A percentile compares a stretch with the other conserved stretches of the same genome.
Conservation (phyloP, 2,888 invertebrate species). For the Drosophila rubida region DNA sequence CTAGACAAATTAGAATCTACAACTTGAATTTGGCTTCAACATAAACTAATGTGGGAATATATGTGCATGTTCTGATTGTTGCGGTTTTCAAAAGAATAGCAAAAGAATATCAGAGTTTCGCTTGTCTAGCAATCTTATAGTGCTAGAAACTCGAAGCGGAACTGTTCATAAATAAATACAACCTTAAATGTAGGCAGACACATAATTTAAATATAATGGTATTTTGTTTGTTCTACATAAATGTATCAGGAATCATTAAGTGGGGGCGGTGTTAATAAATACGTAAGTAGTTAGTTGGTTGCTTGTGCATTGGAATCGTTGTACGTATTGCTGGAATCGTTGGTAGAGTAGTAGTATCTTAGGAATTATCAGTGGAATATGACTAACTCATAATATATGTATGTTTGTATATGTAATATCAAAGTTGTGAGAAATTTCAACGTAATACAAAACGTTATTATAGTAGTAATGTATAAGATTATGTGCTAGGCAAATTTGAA, state of each 20-base stretch:
- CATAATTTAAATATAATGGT: conserved; percentile 4
- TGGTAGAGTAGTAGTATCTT: conserved; percentile 56
- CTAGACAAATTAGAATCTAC: conserved; percentile 56
- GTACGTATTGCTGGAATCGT: conserved; percentile 72
- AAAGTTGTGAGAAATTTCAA: conserved; percentile 40
- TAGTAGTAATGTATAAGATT: conserved; percentile 8
- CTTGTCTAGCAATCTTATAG: not conserved
- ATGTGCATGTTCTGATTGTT: conserved; percentile 18
- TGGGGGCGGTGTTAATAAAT: conserved; percentile 10
- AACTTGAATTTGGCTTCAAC: conserved; percentile 68
- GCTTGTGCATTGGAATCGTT: conserved; percentile 58
- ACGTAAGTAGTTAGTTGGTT: conserved; percentile 24
- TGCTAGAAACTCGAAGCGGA: conserved; percentile 1
- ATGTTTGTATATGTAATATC: conserved; percentile 44
- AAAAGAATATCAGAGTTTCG: conserved; percentile 14
- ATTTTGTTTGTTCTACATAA: conserved; percentile 16
- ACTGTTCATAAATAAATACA: conserved; percentile 45
- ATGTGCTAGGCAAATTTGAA: conserved; percentile 34
- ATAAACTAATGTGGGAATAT: conserved; percentile 46
- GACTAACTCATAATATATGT: conserved; percentile 21
- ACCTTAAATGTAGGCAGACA: conserved; percentile 32
- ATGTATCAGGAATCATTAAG: conserved; percentile 23
- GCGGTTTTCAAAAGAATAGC: conserved; percentile 25
- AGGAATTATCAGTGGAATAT: conserved; percentile 64
- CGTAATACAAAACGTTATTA: conserved; percentile 6